Percentiles rank a stretch among this genome's conserved stretches.
Evolutionary conservation across 2,797 vertebrate species (phyloP).

Genomic region (Catostomus latipinnis): DNA sequence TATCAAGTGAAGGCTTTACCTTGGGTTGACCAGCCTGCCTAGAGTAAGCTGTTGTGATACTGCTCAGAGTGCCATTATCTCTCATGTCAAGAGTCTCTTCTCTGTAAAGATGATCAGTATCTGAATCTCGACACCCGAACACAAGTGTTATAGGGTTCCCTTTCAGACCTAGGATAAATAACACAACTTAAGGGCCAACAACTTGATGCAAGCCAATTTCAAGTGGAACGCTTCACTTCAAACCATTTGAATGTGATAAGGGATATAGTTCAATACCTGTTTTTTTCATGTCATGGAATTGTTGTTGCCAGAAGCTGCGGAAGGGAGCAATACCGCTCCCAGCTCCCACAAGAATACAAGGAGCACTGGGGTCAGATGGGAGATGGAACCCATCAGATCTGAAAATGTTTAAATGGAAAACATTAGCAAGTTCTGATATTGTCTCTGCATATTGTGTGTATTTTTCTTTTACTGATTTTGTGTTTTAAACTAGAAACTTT

Average conservation of each 20-base stretch:
- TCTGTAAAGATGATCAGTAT: conserved; percentile 80
- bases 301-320: conserved; percentile 86
- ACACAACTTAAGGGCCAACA: neutral
- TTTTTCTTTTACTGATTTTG: neutral
- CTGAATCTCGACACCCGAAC: conserved; percentile 79
- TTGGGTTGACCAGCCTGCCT: conserved; percentile 77
- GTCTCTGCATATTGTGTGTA: neutral
- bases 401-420: conserved; percentile 16
- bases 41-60: conserved; percentile 80
- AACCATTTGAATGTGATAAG: neutral
- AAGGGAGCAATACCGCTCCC: conserved; percentile 83
- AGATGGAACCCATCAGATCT: conserved; percentile 82
- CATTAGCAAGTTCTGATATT: too few species aligned
- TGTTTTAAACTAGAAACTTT: neutral
- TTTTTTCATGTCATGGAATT: conserved; percentile 72
- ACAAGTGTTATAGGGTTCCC: conserved; percentile 74
- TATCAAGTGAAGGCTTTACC: conserved; percentile 65
- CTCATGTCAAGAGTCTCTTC: conserved; percentile 80
- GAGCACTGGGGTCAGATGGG: conserved; percentile 72
- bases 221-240: neutral
- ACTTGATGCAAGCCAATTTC: neutral
- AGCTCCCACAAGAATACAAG: conserved; percentile 80
- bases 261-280: conserved; percentile 69
- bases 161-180: conserved; percentile 66
- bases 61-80: conserved; percentile 74